phyloP scores from a whole-genome alignment of 2,113 vertebrate species.

The Cyanoliseus patagonus region DNA sequence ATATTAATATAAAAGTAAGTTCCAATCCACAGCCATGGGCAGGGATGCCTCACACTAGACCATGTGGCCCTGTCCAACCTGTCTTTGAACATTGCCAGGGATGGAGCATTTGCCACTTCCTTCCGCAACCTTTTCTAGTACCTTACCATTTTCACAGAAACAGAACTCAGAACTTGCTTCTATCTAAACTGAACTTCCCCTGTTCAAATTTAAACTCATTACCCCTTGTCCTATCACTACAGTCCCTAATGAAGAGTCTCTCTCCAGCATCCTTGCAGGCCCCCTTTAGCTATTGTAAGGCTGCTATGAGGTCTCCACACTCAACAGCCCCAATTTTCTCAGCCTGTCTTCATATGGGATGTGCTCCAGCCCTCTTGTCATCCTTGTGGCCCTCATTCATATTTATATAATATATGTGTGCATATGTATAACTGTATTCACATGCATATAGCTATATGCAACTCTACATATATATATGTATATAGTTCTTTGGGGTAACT shows the following conservation, averaged over 20 bases:
- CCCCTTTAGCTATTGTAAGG: neutral
- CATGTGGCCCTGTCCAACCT: neutral
- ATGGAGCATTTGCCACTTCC: neutral
- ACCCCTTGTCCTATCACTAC: neutral
- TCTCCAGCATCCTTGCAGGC: neutral
- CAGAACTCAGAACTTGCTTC: neutral
- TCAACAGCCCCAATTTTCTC: neutral
- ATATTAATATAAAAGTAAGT: neutral
- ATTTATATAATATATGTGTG: no score
- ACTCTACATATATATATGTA: no score
- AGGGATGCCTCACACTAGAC: neutral
- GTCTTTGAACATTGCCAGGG: neutral
- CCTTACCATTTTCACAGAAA: neutral
- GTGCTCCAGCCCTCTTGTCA: no score
- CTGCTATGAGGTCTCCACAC: neutral
- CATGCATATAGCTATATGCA: no score
- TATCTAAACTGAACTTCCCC: neutral
- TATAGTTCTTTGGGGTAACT: no score
- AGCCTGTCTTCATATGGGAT: neutral
- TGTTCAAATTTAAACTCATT: neutral
- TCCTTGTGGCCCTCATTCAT: no score
- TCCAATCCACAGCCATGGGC: neutral
- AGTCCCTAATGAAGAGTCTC: neutral
- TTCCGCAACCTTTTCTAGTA: neutral
- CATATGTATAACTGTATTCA: no score